Conservation (phyloP, 2,113 vertebrate genomes). For the Zootoca vivipara region DNA sequence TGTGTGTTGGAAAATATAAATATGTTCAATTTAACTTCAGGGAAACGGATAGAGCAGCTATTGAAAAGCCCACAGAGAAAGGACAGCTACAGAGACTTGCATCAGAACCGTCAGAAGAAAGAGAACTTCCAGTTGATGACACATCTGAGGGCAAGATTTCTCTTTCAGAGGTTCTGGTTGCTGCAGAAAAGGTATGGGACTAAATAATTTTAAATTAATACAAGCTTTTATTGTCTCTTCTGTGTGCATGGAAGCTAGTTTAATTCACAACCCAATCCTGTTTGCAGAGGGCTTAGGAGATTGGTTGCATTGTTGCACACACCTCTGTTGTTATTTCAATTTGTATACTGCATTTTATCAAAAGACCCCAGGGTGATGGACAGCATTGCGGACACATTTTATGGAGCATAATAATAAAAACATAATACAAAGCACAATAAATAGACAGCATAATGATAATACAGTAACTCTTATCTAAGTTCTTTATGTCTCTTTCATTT, state of each 20-base stretch:
- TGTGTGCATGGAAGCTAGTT: background rate
- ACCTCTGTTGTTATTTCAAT: background rate
- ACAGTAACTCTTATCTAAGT: background rate
- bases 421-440: background rate
- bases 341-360: background rate
- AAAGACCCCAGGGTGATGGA: too few species aligned
- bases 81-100: background rate
- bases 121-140: background rate
- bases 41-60: conserved; percentile 32
- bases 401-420: too few species aligned
- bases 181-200: background rate
- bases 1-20: background rate
- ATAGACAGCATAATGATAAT: too few species aligned
- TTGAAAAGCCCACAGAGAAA: background rate
- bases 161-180: background rate
- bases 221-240: background rate
- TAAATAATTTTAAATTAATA: background rate
- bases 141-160: background rate
- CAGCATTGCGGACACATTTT: too few species aligned
- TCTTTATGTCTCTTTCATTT: background rate
- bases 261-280: background rate
- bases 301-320: background rate
- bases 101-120: background rate
- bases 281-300: background rate
- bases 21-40: conserved; percentile 52